Evolutionary conservation across 2,797 vertebrate species (phyloP), one percentile per base, ranked within the genome.

Genomic region (Tarsius wallacei): DNA sequence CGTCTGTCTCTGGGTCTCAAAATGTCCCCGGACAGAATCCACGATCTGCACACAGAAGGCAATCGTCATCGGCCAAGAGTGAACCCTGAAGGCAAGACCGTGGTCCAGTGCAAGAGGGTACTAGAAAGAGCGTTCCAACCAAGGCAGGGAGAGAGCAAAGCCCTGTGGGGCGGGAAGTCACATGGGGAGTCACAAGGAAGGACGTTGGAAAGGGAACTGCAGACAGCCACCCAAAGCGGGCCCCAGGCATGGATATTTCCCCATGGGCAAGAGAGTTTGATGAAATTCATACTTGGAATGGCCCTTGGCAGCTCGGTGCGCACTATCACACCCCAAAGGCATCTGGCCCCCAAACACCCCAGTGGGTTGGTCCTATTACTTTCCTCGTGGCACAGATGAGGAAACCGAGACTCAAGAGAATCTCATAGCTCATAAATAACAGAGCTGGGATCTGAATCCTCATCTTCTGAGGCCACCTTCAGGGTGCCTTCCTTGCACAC

Each of bases 1-100:
- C 8, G 2, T 31, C 49, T 1, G 0, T 17, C 66, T 51, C 53
- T 4, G 0, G 0, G 12, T 42, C 61, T 68, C 78, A 17, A 22
- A 3, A 7, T 2, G 33, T 9, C 14, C 51, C 51, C 42, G 5
- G 13, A 0, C 16, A 22, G 61, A 31, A 22, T 19, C 59, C 1
- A 1, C 47, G 26, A 73, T 36, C 61, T 26, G 4, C 17, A n/a
- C 1, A 22, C 2, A 0, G 0, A 0, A 59, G 31, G 47, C 4
- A 0, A 15, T 9, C 7, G 8, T 17, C n/a, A 9, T 49, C 1
- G 10, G 4, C 84, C 28, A 12, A 1, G 42, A 15, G 5, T 2
- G 42, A 64, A 22, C 8, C 63, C 47, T 53, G 77, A 36, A 11
- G 36, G 10, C 4, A n/a, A 16, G 42, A 15, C 10, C 26, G 78